Evolutionary conservation across 2,113 vertebrate species (phyloP).

Genomic region (Gopherus flavomarginatus): DNA sequence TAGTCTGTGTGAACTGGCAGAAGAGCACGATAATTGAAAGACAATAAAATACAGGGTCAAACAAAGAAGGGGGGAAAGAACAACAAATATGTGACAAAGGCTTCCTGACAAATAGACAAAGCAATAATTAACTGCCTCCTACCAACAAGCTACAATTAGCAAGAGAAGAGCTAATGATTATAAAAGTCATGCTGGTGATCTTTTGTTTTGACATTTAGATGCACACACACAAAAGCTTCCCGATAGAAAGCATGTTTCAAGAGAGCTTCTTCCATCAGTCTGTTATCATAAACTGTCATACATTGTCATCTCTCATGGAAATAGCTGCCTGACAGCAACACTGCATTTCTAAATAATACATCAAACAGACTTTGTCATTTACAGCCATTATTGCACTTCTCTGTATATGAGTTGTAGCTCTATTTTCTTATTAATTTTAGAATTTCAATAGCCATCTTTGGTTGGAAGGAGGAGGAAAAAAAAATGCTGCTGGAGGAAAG

Average conservation of each 20-base stretch:
- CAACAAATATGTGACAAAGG: background rate
- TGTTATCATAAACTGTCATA: background rate
- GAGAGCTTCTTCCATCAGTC: background rate
- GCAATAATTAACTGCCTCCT: slow-evolving; percentile 41
- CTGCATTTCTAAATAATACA: slow-evolving; percentile 67
- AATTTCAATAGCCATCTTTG: slow-evolving; percentile 18
- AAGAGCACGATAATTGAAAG: background rate
- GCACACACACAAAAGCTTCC: background rate
- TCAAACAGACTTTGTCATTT: slow-evolving; percentile 61
- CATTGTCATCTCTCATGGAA: slow-evolving; percentile 22
- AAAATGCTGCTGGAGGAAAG: background rate
- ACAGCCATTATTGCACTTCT: slow-evolving; percentile 39
- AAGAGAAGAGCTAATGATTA: slow-evolving; percentile 20
- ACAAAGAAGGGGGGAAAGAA: background rate
- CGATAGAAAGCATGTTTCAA: background rate
- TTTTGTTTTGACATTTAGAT: slow-evolving; percentile 26
- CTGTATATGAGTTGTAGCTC: slow-evolving; percentile 21
- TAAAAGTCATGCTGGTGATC: slow-evolving; percentile 8
- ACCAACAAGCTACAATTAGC: slow-evolving; percentile 38
- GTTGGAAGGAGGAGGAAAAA: background rate
- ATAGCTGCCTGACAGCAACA: background rate
- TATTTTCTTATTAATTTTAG: slow-evolving; percentile 60
- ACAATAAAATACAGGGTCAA: background rate
- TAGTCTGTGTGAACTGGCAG: background rate
- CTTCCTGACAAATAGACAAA: slow-evolving; percentile 50